Base-by-base conservation (phyloP, 2,888 invertebrate genomes). In the Lochmaea crataegi region DNA sequence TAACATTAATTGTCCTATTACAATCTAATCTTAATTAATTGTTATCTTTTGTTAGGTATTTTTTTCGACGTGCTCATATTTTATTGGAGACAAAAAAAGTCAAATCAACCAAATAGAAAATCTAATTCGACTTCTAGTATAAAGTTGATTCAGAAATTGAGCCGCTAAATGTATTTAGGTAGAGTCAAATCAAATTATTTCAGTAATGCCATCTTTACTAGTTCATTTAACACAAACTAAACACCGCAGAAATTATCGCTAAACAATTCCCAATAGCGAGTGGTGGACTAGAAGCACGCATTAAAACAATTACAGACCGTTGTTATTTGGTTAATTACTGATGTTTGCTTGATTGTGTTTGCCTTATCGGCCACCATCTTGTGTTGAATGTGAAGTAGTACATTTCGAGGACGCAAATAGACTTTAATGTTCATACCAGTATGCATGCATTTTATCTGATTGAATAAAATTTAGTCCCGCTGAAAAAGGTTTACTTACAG, bases 291-390 rank as follows among this genome's bases (percentile, higher is more conserved):
- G 32, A 53, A 57, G 71, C 84, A 84, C 83, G 84, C 83, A 83
- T 83, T 82, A 82, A 84, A 84, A 84, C 84, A 84, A 84, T 84
- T 84, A 84, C 79, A 79, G 78, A 80, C 80, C 81, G 80, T 81
- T 81, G 83, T 81, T 83, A 82, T 83, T 83, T 83, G 80, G 82
- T 82, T 84, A 84, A 84, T 84, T 83, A 81, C 83, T 80, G 83
- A 83, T 83, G 83, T 80, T 82, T 81, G 80, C 81, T 80, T 80
- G 83, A 84, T 84, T 83, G 78, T 83, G 81, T 81, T 80, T 74
- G 76, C 76, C 76, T 81, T 82, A 83, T 84, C 83, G 79, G 76
- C 76, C 84, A 83, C 83, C 82, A 83, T 84, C 83, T 82, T 79
- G 72, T 73, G 77, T 73, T 73, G 76, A 79, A 78, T 76, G 77